phyloP scores from a whole-genome alignment of 1,140 invertebrate genomes.

The Sinonovacula constricta region DNA sequence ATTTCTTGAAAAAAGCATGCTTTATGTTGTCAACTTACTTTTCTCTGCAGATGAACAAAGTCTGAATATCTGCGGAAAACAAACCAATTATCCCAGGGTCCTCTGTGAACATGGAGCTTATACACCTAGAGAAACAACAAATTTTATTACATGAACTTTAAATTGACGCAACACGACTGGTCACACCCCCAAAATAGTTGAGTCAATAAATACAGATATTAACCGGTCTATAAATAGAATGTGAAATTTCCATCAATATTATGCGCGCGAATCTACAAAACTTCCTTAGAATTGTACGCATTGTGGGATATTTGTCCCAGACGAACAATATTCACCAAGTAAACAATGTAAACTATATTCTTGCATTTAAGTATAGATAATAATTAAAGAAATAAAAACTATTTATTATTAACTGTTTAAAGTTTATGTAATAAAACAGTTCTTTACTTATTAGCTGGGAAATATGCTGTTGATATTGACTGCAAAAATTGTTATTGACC shows the following conservation, averaged over 20 bases:
- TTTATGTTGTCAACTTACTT: constrained; percentile 67
- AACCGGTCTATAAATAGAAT: background rate
- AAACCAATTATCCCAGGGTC: constrained; percentile 86
- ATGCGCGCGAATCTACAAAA: background rate
- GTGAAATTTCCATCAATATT: background rate
- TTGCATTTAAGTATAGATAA: no score
- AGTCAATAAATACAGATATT: background rate
- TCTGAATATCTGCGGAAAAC: constrained; percentile 92
- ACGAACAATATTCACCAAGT: no score
- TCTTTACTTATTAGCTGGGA: no score
- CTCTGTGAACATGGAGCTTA: constrained; percentile 81
- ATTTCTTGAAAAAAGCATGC: background rate
- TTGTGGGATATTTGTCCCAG: no score
- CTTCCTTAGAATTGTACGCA: no score
- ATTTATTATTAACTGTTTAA: no score
- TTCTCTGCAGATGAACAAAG: constrained; percentile 85
- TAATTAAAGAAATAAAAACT: no score
- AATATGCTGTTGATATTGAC: no score
- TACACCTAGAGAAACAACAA: constrained; percentile 72
- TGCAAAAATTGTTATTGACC: no score
- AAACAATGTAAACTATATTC: no score
- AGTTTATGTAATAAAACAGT: no score
- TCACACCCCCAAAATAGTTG: background rate
- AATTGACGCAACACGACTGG: background rate
- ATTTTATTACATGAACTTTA: constrained; percentile 52